These are phyloP conservation scores for Bradynema listronoti DNA, from an alignment of 1,140 invertebrate genomes.

Conservation along the genomic window DNA sequence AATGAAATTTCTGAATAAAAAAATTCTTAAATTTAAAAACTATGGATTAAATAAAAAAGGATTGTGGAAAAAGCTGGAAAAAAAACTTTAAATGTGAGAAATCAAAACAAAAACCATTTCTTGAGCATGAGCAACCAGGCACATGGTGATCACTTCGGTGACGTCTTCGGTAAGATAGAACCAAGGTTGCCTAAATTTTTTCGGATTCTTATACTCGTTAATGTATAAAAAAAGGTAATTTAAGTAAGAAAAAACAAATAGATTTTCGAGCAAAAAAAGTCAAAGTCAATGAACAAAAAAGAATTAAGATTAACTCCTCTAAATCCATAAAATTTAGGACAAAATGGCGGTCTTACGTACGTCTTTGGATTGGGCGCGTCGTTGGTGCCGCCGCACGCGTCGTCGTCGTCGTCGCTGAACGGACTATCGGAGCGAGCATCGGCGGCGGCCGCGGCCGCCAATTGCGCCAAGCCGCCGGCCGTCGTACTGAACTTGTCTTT, in stretches of 20 bases:
- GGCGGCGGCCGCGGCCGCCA: slow-evolving; percentile 41
- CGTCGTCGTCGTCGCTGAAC: slow-evolving; percentile 38
- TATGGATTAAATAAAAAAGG: no score
- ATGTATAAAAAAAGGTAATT: no score
- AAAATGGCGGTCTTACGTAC: slow-evolving; percentile 17
- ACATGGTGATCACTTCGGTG: slow-evolving; percentile 87
- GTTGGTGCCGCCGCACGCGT: slow-evolving; percentile 21
- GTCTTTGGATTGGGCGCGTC: slow-evolving; percentile 41
- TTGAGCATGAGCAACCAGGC: slow-evolving; percentile 81
- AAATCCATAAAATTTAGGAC: background rate
- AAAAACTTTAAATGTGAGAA: background rate
- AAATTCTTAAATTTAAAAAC: slow-evolving; percentile 1
- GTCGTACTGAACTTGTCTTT: slow-evolving; percentile 66
- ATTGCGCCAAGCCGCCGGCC: slow-evolving; percentile 50
- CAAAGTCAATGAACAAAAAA: no score
- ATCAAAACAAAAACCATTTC: slow-evolving; percentile 67
- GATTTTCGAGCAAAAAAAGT: no score
- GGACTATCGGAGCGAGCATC: slow-evolving; percentile 30
- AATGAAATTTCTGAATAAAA: no score
- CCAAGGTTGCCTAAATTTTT: slow-evolving; percentile 69
- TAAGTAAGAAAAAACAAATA: no score
- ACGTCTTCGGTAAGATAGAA: slow-evolving; percentile 75
- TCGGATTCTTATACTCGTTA: no score
- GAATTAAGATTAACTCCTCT: no score
- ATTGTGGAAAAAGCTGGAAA: no score